Evolutionary conservation across 37 sponge, comb jelly and placozoan species (phyloP), one percentile per base, ranked within the genome.

Genomic region (Beroe ovata): DNA sequence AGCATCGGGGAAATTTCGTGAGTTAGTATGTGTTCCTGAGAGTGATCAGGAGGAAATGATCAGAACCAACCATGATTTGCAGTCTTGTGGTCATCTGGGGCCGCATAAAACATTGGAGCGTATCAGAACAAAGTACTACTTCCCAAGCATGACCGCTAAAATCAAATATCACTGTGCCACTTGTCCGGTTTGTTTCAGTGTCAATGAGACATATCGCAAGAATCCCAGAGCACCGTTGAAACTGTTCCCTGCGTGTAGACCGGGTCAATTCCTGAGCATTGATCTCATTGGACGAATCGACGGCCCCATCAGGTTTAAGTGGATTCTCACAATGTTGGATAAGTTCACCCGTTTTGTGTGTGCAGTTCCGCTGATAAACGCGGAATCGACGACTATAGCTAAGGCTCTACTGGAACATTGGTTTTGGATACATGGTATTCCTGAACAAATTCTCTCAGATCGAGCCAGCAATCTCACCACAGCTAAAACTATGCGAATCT

Each of bases 241-340:
- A 77, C 41, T 42, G 54, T 22, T 40, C 22, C 23, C 84, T 0
- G 42, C 54, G 8, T 21, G n/a, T 42, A 39, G 84, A 77, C 84
- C 84, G 20, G 84, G 84, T 0, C 84, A 77, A 20, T 77, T 14
- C 28, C 28, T 77, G 0, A 42, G 54, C 28, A 77, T 77, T 41
- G 84, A 77, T 77, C 21, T 77, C 16, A 42, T 77, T 25, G 84
- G 84, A 39, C 1, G 20, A 41, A 77, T 77, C 35, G 22, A 42
- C 4, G 47, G 84, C 19, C 54, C 54, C 8, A 14, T 20, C 35
- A 33, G 84, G 21, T 77, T 41, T 25, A 40, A 20, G 21, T 77
- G 84, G 84, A 42, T 77, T 11, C 22, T 77, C 16, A 77, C 84
- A n/a, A 77, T 77, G 84, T 33, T 39, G 4, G 84, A 77, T 25